Conservation (phyloP, 2,888 invertebrate genomes). For the Aplocera efformata region DNA sequence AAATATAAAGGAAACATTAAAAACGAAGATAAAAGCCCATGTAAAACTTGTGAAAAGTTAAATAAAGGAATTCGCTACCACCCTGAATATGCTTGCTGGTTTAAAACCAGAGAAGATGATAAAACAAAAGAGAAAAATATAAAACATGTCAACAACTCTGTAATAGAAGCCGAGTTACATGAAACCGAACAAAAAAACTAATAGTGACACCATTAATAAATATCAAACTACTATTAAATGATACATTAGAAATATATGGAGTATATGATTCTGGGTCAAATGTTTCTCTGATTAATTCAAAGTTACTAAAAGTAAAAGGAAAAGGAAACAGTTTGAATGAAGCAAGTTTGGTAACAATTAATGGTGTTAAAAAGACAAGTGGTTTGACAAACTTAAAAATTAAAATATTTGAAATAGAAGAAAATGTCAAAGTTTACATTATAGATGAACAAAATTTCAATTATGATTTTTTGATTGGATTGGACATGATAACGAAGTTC, state of each 20-base stretch:
- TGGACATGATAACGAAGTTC: slow-evolving; percentile 30
- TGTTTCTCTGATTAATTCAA: slow-evolving; percentile 34
- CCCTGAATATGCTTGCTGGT: slow-evolving; percentile 22
- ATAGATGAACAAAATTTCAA: slow-evolving; percentile 29
- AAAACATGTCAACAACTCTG: slow-evolving; percentile 22
- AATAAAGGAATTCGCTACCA: slow-evolving; percentile 22
- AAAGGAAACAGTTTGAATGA: too few species aligned
- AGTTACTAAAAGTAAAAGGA: slow-evolving; percentile 19
- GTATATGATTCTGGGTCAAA: slow-evolving; percentile 39
- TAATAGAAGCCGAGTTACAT: slow-evolving; percentile 23
- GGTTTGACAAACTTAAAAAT: slow-evolving; percentile 8
- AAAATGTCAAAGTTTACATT: slow-evolving; percentile 25
- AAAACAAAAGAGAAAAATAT: slow-evolving; percentile 8
- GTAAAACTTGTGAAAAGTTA: slow-evolving; percentile 19
- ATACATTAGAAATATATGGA: slow-evolving; percentile 24
- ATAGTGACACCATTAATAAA: slow-evolving; percentile 23
- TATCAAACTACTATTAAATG: slow-evolving; percentile 27
- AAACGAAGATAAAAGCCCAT: slow-evolving; percentile 9
- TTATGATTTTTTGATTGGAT: slow-evolving; percentile 32
- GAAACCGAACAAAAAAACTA: slow-evolving; percentile 31
- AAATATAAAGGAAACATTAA: slow-evolving; percentile 5
- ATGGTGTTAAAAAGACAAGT: slow-evolving; percentile 23
- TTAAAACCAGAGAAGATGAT: slow-evolving; percentile 18
- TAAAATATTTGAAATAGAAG: slow-evolving; percentile 24
- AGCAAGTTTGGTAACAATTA: slow-evolving; percentile 20